A percentile compares a stretch with the other conserved stretches of the same genome.
These are phyloP conservation scores for Lepus townsendii DNA, from an alignment of 2,797 vertebrate species.

Conservation along the genomic window DNA sequence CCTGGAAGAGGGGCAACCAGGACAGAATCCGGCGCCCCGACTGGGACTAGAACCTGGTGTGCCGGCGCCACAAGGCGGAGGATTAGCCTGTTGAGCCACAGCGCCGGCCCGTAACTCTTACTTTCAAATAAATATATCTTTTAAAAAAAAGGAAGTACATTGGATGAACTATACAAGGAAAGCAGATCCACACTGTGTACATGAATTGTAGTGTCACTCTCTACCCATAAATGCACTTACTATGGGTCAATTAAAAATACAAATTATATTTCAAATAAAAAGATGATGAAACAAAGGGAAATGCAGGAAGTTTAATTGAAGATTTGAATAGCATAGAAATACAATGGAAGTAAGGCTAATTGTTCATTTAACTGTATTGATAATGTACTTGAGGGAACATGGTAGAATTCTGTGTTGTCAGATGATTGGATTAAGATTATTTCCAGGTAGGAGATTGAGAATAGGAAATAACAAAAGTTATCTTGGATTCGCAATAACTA, in stretches of 20 bases:
- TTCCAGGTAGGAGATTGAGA: constrained; percentile 2
- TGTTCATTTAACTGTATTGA: constrained; percentile 36
- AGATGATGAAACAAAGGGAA: neutral
- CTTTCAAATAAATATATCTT: too few species aligned
- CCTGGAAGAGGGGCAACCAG: too few species aligned
- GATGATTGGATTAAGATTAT: constrained; percentile 48
- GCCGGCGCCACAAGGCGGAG: too few species aligned
- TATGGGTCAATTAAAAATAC: too few species aligned
- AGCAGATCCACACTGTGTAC: neutral
- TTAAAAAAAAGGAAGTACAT: neutral
- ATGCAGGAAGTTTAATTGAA: constrained; percentile 45
- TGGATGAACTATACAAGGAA: neutral
- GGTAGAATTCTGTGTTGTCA: neutral
- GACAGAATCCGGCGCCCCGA: too few species aligned
- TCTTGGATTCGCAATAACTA: constrained; percentile 33
- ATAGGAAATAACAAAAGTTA: constrained; percentile 21
- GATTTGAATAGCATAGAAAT: neutral
- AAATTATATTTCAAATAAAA: too few species aligned
- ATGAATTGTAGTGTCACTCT: too few species aligned
- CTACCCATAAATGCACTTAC: too few species aligned
- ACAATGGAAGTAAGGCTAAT: neutral
- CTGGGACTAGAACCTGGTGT: too few species aligned
- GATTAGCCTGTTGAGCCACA: too few species aligned
- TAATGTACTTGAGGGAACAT: neutral
- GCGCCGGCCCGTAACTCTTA: too few species aligned